Base-by-base conservation (phyloP, 2,888 invertebrate genomes). In the Coelogynopora nodosa region DNA sequence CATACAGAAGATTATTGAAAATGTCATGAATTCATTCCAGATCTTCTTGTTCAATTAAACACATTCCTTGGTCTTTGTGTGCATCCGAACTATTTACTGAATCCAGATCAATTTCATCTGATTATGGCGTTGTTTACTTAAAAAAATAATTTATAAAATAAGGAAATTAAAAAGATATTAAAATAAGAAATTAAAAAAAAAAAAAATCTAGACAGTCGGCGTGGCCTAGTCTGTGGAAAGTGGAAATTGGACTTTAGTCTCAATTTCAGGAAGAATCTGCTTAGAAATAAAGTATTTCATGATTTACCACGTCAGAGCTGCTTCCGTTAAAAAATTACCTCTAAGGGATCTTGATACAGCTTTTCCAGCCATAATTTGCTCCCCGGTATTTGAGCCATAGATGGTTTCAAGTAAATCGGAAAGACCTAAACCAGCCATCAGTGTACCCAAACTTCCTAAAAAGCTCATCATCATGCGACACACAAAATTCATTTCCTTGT, bases 351-450 rank as follows among this genome's bases (percentile, higher is more conserved):
- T 49, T 49, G 49, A 49, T 49, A 49, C 5, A 49, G 49, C 18
- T 10, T 49, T 49, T 49, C 49, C 18, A 49, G 49, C 5, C 49
- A 80, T 80, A 5, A 80, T n/a, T 80, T 80, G 80, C 28, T 10
- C 80, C 80, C 2, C 80, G 23, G 80, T 26, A 80, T 80, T 80
- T 26, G 80, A n/a, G 2, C n/a, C 80, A 80, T 80, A 80, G 2
- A 80, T 80, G 23, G 80, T 80, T 27, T 80, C 80, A 27, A 80
- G 2, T 27, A 80, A n/a, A 27, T 80, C n/a, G 23, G 23, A 23
- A 5, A 80, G 80, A 80, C 80, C 80, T 80, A n/a, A 80, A 27
- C 80, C n/a, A 80, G 80, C 80, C 80, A 80, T 80, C 80, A 80
- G 23, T 80, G 80, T 80, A 27, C 80, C 80, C 80, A 80, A 80